Conservation (phyloP, 2,888 invertebrate genomes). For the Carpatolechia fugitivella region DNA sequence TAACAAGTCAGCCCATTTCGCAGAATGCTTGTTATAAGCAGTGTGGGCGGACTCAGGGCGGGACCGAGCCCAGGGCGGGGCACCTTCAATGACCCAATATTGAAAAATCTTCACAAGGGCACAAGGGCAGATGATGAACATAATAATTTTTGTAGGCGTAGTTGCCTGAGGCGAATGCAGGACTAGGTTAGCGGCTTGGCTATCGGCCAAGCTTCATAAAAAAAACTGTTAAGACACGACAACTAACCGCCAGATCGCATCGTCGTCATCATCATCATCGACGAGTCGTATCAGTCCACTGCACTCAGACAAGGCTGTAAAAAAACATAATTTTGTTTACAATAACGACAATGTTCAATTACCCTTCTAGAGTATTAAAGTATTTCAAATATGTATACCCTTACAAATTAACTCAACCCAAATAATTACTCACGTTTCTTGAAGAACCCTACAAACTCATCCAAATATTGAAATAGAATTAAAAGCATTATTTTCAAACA, state of each 20-base stretch:
- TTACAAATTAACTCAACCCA: constrained; percentile 9
- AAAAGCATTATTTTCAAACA: constrained; percentile 75
- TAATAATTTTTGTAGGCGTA: constrained; percentile 51
- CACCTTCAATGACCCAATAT: constrained; percentile 39
- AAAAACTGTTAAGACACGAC: no score
- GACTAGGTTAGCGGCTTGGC: no score
- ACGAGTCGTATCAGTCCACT: no score
- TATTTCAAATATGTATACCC: neutral
- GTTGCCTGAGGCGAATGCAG: constrained; percentile 36
- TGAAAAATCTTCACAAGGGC: constrained; percentile 20
- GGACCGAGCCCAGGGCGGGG: constrained; percentile 39
- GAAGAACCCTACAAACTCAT: constrained; percentile 48
- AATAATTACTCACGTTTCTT: constrained; percentile 24
- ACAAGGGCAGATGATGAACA: constrained; percentile 40
- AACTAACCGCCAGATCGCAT: no score
- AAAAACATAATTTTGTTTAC: neutral
- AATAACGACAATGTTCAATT: neutral
- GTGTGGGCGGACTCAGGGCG: constrained; percentile 43
- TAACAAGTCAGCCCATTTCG: constrained; percentile 29
- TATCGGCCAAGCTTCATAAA: no score
- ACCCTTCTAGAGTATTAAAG: neutral
- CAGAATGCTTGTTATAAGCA: constrained; percentile 32
- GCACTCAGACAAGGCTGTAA: neutral
- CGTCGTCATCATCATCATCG: no score
- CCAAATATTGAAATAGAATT: constrained; percentile 73